These are phyloP conservation scores for Agrochola lota DNA, from an alignment of 2,888 invertebrate species.

Conservation along the genomic window DNA sequence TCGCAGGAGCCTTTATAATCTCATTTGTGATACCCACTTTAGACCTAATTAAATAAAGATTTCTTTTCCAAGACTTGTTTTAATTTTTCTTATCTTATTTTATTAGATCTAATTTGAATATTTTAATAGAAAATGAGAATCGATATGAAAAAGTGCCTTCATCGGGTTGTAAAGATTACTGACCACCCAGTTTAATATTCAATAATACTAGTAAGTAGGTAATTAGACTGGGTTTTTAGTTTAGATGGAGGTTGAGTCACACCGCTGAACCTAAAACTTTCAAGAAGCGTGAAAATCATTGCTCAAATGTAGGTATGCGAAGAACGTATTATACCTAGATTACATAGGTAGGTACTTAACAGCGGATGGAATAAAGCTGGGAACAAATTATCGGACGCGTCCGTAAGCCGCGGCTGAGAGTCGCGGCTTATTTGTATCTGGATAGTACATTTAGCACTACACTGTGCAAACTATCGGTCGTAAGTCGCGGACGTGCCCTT, in stretches of 20 bases:
- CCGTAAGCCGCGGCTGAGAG: too few relatives aligned
- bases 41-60: background rate
- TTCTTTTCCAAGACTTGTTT: background rate
- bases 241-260: background rate
- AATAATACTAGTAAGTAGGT: background rate
- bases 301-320: too few relatives aligned
- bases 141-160: background rate
- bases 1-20: background rate
- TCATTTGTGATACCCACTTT: conserved; percentile 5
- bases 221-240: background rate
- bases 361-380: too few relatives aligned
- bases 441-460: too few relatives aligned
- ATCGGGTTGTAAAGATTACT: background rate
- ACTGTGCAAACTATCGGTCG: too few relatives aligned
- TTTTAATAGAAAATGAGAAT: background rate
- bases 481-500: too few relatives aligned
- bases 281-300: too few relatives aligned
- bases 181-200: background rate
- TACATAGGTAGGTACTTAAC: too few relatives aligned
- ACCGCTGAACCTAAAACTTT: too few relatives aligned
- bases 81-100: background rate
- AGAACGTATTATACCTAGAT: too few relatives aligned
- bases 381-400: too few relatives aligned
- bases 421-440: too few relatives aligned
- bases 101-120: background rate